A percentile compares a stretch with the other conserved stretches of the same genome.
Conservation (phyloP, 2,113 vertebrate genomes). For the Corythaixoides concolor region DNA sequence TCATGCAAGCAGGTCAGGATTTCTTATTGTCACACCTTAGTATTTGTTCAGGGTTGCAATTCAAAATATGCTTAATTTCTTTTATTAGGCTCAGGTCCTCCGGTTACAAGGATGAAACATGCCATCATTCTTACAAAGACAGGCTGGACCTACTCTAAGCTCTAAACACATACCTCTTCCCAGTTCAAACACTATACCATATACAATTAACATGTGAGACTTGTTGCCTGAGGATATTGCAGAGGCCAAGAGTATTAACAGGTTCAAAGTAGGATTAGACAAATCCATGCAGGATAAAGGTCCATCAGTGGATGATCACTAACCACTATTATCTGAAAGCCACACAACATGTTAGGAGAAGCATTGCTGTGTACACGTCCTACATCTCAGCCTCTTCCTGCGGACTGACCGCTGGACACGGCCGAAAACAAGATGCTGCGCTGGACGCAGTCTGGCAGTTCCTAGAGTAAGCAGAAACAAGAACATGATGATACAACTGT, state of each 20-base stretch:
- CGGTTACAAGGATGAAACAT: background rate
- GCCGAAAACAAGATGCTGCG: background rate
- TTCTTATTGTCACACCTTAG: background rate
- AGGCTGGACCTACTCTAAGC: background rate
- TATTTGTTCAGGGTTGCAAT: background rate
- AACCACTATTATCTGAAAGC: background rate
- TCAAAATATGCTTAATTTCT: background rate
- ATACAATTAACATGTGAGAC: background rate
- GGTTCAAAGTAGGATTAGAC: constrained; percentile 48
- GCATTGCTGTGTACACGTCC: background rate
- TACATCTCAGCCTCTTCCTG: background rate
- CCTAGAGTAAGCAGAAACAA: background rate
- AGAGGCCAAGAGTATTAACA: constrained; percentile 16
- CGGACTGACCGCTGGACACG: fast-evolving
- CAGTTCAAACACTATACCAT: background rate
- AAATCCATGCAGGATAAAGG: constrained; percentile 41
- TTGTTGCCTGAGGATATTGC: background rate
- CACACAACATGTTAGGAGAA: background rate
- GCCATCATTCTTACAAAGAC: background rate
- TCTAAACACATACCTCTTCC: background rate
- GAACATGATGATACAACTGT: background rate
- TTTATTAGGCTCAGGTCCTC: background rate
- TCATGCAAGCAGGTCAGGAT: background rate
- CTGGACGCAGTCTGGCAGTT: background rate
- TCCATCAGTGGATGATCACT: constrained; percentile 19